These are phyloP conservation scores for Pararge aegeria DNA, from an alignment of 1,140 invertebrate genomes.

Conservation along the genomic window DNA sequence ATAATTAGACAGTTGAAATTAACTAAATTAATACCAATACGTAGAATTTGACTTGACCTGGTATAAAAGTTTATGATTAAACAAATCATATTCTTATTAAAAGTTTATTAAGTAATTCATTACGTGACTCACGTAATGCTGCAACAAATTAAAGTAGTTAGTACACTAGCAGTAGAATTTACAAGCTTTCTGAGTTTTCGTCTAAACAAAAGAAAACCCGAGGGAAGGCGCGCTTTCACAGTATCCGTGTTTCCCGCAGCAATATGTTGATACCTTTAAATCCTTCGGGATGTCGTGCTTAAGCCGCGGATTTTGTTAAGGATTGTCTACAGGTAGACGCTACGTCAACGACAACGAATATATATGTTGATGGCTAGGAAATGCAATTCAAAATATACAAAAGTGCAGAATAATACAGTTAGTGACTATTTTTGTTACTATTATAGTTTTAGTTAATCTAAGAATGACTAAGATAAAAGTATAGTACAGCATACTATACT, in stretches of 20 bases:
- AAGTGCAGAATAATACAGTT: too few relatives aligned
- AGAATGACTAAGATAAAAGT: too few relatives aligned
- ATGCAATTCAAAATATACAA: too few relatives aligned
- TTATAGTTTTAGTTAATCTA: too few relatives aligned
- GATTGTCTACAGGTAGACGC: not conserved
- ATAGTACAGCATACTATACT: too few relatives aligned
- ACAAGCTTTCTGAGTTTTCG: not conserved
- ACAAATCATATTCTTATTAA: not conserved
- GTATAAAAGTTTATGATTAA: not conserved
- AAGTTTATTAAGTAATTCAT: not conserved
- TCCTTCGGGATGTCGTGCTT: not conserved
- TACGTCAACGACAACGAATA: too few relatives aligned
- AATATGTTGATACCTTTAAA: constrained; percentile 18
- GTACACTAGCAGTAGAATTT: not conserved
- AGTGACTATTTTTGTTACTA: too few relatives aligned
- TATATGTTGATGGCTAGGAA: too few relatives aligned
- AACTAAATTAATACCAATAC: too few relatives aligned
- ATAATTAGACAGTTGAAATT: too few relatives aligned
- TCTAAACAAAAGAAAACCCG: not conserved
- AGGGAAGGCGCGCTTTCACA: not conserved
- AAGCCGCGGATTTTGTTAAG: not conserved
- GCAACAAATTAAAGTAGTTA: not conserved
- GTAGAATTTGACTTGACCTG: too few relatives aligned
- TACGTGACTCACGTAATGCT: not conserved
- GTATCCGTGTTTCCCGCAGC: not conserved